Evolutionary conservation across 2,888 invertebrate species (phyloP), one percentile per base, ranked within the genome.

Genomic region (Laothoe populi): DNA sequence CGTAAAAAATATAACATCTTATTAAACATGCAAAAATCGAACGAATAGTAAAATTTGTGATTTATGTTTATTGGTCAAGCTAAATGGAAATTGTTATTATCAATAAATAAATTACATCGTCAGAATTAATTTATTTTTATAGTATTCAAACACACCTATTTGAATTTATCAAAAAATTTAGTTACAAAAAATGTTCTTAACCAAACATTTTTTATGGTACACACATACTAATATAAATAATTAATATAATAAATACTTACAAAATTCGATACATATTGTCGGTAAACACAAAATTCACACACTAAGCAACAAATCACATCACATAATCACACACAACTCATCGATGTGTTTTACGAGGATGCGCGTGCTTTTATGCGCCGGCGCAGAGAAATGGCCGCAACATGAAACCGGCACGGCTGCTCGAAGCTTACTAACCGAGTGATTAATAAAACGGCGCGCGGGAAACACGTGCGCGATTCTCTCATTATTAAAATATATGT

Each of bases 231-330:
- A 38, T 13, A 38, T 38, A 45, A 53, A 26, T 5, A 23, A 11
- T 45, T 42, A 24, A 40, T 45, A 31, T 11, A 31, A 58, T 38
- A 48, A 45, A 63, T 53, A 76, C 76, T 76, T 46, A 76, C 76
- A 74, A 67, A 69, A 70, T 59, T 62, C 60, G 44, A 66, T 67
- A 66, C 76, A 74, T 76, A 59, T 67, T 72, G 68, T 35, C 58
- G 40, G 60, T 62, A 57, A 66, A 68, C 62, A 40, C 63, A 66
- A 67, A 63, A 65, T 66, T 67, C 71, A 73, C 72, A 69, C 72
- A 66, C 66, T 48, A 64, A 67, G 63, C 49, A 64, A 60, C 61
- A 10, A 63, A 44, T 38, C 42, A 59, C 38, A 59, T 66, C 67
- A 70, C 65, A 66, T 64, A 58, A 62, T 68, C 69, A 67, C 68